A percentile compares a stretch with the other conserved stretches of the same genome.
Conservation (phyloP, 2,797 vertebrate species). For the Tapirus indicus region DNA sequence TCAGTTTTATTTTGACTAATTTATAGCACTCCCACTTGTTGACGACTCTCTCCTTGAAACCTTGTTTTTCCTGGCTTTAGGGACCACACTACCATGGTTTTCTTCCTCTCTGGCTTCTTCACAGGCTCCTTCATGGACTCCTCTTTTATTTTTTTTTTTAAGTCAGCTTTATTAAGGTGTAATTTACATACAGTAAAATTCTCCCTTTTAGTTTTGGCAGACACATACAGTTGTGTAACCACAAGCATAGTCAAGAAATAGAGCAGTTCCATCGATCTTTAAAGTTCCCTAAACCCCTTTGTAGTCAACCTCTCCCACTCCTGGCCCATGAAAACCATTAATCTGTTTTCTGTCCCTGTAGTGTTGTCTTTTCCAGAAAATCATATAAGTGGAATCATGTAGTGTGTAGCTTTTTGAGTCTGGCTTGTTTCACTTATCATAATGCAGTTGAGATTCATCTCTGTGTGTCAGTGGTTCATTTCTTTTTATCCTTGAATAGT, state of each 20-base stretch:
- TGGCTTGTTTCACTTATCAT: slow-evolving; percentile 10
- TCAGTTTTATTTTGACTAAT: neutral
- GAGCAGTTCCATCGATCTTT: neutral
- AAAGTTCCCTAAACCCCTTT: neutral
- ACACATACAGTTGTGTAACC: neutral
- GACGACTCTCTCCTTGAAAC: neutral
- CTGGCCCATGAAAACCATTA: neutral
- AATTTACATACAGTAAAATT: slow-evolving; percentile 15
- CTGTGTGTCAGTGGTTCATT: neutral
- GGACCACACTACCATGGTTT: neutral
- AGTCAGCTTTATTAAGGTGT: slow-evolving; percentile 40
- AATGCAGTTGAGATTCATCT: slow-evolving; percentile 34
- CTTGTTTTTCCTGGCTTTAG: neutral
- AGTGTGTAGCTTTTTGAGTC: neutral
- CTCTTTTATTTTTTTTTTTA: neutral
- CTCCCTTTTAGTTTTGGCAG: slow-evolving; percentile 21
- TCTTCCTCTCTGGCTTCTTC: neutral
- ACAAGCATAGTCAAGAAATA: neutral
- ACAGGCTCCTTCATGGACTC: neutral
- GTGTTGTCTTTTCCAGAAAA: slow-evolving; percentile 16
- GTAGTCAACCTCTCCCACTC: neutral
- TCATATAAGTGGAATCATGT: neutral
- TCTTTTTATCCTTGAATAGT: neutral
- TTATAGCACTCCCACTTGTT: neutral
- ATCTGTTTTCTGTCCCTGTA: neutral